phyloP scores from a whole-genome alignment of 2,797 vertebrate genomes.

The Lindbergichthys nudifrons region DNA sequence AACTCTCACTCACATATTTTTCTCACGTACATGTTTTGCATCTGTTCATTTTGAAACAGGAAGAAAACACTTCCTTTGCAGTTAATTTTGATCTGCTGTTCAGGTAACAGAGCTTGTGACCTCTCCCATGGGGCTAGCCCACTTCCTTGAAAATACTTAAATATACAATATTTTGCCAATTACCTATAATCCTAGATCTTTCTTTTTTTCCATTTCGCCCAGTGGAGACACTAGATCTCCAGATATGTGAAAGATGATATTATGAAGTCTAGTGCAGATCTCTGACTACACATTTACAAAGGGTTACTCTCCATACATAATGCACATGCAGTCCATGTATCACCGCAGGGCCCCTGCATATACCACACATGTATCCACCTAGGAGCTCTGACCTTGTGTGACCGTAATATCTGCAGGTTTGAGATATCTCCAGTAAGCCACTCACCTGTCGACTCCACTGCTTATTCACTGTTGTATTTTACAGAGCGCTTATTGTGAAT shows the following conservation, averaged over 20 bases:
- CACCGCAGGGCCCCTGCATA: slow-evolving; percentile 36
- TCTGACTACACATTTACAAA: slow-evolving; percentile 17
- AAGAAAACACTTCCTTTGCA: too few species aligned
- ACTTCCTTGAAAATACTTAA: too few species aligned
- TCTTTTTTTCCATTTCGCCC: too few species aligned
- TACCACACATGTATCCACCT: slow-evolving; percentile 44
- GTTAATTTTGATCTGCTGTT: too few species aligned
- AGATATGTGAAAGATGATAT: slow-evolving; percentile 9
- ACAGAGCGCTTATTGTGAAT: slow-evolving; percentile 39
- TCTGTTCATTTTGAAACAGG: too few species aligned
- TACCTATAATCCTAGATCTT: too few species aligned
- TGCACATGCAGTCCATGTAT: slow-evolving; percentile 15
- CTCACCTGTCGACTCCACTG: slow-evolving; percentile 31
- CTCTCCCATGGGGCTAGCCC: too few species aligned
- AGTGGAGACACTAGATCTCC: background rate
- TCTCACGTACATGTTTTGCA: too few species aligned
- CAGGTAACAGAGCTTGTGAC: too few species aligned
- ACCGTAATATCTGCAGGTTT: slow-evolving; percentile 45
- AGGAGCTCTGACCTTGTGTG: slow-evolving; percentile 61
- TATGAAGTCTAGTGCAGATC: slow-evolving; percentile 9
- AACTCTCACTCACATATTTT: too few species aligned
- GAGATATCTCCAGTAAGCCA: slow-evolving; percentile 37
- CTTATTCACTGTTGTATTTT: slow-evolving; percentile 40
- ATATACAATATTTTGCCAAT: too few species aligned
- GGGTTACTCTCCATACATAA: slow-evolving; percentile 24